Base-by-base conservation (phyloP, 2,888 invertebrate genomes). In the Limnephilus rhombicus region DNA sequence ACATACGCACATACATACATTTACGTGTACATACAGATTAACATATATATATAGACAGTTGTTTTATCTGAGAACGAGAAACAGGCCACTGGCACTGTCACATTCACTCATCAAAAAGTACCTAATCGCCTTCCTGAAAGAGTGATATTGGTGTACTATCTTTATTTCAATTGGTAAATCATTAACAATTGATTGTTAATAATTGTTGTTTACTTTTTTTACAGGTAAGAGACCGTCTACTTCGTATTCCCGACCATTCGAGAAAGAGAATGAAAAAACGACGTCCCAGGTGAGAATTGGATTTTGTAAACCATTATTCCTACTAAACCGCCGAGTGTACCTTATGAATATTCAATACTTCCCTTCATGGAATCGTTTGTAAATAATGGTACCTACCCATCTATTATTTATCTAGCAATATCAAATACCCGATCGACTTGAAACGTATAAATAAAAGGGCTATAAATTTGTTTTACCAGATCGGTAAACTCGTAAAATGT, bases 391-490 rank as follows among this genome's bases (percentile, higher is more conserved):
- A 13, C 82, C 13, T 13, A 13, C 34, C 13, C 13, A 82, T 82
- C 31, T 82, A 82, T 82, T 82, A 82, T 82, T 82, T 82, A 82
- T 82, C 34, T 34, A 34, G 34, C 2, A 82, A 34, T 34, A 82
- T 82, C 82, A 82, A 82, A 82, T 82, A 82, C 82, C 15, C 82
- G 34, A 82, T 34, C 31, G 82, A 82, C 82, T 31, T 82, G 34
- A 68, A 68, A 24, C n/a, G n/a, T 68, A 68, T 68, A 68, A 68
- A 68, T 68, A 68, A 68, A 68, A 68, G n/a, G 9, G 24, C 24
- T 68, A 68, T 68, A 68, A 68, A 68, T 68, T 68, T 68, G 68
- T 68, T 68, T 68, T n/a, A 68, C 68, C 68, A 68, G 68, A 24
- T 68, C 68, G 68, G 68, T 68, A 24, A 68, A 68, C 68, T 68